Evolutionary conservation across 2,797 vertebrate species (phyloP).

Genomic region (Tauraco hartlaubi): DNA sequence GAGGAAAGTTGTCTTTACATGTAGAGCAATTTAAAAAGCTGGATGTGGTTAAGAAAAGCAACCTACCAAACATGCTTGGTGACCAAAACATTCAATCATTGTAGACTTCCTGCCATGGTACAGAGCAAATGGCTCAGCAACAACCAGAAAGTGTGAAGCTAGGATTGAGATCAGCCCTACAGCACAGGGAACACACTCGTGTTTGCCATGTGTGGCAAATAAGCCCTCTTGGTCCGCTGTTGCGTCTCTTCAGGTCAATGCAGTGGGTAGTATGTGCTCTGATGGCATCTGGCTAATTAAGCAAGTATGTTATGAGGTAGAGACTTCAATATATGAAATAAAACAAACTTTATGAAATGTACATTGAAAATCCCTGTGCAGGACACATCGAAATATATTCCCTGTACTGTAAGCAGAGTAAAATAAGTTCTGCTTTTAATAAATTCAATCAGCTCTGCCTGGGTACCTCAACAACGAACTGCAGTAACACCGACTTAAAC

Average conservation of each 20-base stretch:
- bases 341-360: neutral
- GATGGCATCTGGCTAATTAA: neutral
- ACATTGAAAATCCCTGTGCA: neutral
- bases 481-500: neutral
- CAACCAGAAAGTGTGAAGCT: conserved; percentile 19
- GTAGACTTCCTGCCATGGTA: neutral
- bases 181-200: neutral
- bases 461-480: neutral
- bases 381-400: neutral
- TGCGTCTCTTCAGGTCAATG: neutral
- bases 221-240: neutral
- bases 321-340: neutral
- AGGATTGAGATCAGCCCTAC: neutral
- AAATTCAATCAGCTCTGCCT: neutral
- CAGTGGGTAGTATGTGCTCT: neutral
- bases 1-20: neutral
- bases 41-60: conserved; percentile 17
- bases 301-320: neutral
- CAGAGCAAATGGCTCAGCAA: conserved; percentile 14
- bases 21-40: conserved; percentile 21
- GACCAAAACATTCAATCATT: neutral
- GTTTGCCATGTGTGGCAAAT: neutral
- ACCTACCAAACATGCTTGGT: neutral
- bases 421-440: neutral
- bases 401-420: neutral